phyloP scores from a whole-genome alignment of 1,140 invertebrate genomes.

The Pararge aegeria region DNA sequence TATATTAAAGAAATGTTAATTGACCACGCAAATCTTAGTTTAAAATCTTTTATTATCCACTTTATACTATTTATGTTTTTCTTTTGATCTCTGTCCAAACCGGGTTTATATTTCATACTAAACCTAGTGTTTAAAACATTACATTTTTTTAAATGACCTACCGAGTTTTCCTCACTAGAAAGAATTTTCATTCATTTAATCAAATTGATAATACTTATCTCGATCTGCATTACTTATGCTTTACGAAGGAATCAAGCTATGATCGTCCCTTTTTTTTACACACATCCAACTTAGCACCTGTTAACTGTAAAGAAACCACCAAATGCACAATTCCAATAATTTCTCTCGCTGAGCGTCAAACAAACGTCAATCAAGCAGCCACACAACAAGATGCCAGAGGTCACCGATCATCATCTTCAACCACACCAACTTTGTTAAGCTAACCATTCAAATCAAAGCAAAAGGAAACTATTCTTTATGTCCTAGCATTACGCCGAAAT shows the following conservation, averaged over 20 bases:
- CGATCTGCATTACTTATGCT: no score
- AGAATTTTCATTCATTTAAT: no score
- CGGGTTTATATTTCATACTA: no score
- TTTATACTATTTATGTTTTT: no score
- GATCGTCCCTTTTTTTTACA: background rate
- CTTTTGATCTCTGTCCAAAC: no score
- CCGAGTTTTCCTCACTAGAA: no score
- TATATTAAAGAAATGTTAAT: no score
- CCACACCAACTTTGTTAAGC: conserved; percentile 28
- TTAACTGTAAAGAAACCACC: conserved; percentile 8
- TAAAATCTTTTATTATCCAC: no score
- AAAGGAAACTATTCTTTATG: conserved; percentile 34
- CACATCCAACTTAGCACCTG: background rate
- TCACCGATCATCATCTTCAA: conserved; percentile 57
- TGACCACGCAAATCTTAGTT: no score
- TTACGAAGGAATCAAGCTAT: background rate
- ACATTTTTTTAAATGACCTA: no score
- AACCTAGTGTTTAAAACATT: no score
- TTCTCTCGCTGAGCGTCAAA: conserved; percentile 60
- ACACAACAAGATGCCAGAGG: conserved; percentile 64
- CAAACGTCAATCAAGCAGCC: conserved; percentile 68
- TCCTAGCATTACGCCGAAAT: conserved; percentile 26
- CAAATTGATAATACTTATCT: no score
- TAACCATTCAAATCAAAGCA: conserved; percentile 22
- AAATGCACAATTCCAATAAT: conserved; percentile 51